phyloP scores from a whole-genome alignment of 2,797 vertebrate species.

The Sarcoramphus papa region DNA sequence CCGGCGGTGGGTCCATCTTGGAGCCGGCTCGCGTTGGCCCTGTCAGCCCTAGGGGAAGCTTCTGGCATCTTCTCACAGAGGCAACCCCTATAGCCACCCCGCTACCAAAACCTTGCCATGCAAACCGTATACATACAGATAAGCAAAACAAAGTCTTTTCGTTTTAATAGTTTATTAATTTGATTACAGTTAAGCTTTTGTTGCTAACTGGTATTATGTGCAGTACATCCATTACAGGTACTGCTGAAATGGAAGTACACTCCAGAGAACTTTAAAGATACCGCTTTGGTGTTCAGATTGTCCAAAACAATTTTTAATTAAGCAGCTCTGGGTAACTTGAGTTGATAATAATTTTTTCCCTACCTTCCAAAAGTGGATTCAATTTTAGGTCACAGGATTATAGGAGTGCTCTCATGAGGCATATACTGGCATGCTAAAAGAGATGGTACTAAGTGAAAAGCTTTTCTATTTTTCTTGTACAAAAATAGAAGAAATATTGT shows the following conservation, averaged over 20 bases:
- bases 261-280: conserved; percentile 17
- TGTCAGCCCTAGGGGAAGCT: too few species aligned
- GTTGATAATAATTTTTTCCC: conserved; percentile 4
- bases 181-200: neutral
- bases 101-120: too few species aligned
- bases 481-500: neutral
- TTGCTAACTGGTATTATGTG: neutral
- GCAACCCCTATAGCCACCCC: too few species aligned
- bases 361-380: neutral
- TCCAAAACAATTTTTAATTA: conserved; percentile 52
- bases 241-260: neutral
- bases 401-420: neutral
- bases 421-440: neutral
- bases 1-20: too few species aligned
- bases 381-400: conserved; percentile 4
- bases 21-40: too few species aligned
- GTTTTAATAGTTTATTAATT: conserved; percentile 8
- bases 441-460: neutral
- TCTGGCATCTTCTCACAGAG: too few species aligned
- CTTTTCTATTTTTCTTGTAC: neutral
- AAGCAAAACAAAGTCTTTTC: neutral
- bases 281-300: neutral
- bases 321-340: neutral
- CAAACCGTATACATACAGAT: neutral
- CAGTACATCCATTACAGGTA: neutral